Base-by-base conservation (phyloP, 37 sponge, comb jelly and placozoan species). In the Crambe crambe region DNA sequence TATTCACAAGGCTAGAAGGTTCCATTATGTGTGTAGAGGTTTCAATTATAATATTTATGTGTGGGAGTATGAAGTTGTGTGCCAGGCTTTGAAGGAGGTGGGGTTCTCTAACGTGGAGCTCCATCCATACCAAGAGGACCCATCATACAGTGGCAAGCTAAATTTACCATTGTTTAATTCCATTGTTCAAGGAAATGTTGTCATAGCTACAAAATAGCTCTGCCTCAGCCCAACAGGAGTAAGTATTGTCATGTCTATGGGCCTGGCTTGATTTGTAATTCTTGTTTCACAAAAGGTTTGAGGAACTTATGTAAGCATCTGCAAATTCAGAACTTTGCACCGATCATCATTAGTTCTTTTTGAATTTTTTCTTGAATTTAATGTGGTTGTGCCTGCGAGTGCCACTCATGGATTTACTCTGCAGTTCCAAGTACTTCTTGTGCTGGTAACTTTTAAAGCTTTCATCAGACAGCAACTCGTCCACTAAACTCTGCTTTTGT, bases 391-490 rank as follows among this genome's bases (percentile, higher is more conserved):
- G 37, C 63, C 87, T 54, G 29, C 32, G 1, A 15, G 75, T 80
- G 21, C 87, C 87, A 58, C 70, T 70, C 43, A 12, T 76, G 78
- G 3, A 70, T 37, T 69, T 76, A 25, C 18, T 42, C 76, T 76
- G 76, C 1, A 76, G 76, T 37, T 77, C 72, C 37, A 3, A 25
- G 30, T 70, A 85, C 62, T 77, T 71, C 32, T 56, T 77, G 60
- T 68, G 54, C 27, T 77, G 70, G 62, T 76, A 86, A 70, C 44
- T 78, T 64, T 74, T 70, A 9, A 83, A 82, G 56, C 86, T 61
- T 22, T 86, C 79, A 57, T 86, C 81, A 40, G 90, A 83, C 30
- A 93, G 70, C 22, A 93, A 76, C 32, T 93, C 94, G 12, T 93
- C 94, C 22, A 93, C 94, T 26, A 93, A 67, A 3, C 89, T 83